Evolutionary conservation across 2,113 vertebrate species (phyloP).

Genomic region (Phycodurus eques): DNA sequence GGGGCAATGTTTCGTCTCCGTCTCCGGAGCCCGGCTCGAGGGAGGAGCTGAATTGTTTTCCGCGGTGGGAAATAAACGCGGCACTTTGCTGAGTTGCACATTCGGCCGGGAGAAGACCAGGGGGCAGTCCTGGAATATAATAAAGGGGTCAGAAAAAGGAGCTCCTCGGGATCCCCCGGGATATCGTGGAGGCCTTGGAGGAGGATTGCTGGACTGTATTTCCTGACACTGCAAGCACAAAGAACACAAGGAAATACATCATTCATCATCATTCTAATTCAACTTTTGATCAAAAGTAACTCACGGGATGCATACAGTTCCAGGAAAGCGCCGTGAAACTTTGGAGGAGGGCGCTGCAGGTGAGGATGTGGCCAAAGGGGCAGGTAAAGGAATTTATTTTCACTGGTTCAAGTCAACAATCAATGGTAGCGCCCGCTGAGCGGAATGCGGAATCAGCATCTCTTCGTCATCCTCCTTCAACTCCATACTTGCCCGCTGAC

Average conservation of each 20-base stretch:
- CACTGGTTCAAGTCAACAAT: background rate
- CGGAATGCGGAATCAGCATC: background rate
- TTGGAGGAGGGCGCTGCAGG: background rate
- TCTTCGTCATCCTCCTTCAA: background rate
- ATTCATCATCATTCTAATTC: background rate
- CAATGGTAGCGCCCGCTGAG: background rate
- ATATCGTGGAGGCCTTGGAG: background rate
- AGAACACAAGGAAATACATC: background rate
- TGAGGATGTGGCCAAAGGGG: background rate
- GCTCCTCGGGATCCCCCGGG: background rate
- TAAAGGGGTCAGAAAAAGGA: conserved; percentile 16
- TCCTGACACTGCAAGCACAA: background rate
- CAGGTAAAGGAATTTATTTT: background rate
- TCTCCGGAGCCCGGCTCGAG: background rate
- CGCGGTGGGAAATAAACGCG: conserved; percentile 5
- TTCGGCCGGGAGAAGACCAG: conserved; percentile 18
- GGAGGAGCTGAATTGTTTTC: background rate
- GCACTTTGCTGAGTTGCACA: conserved; percentile 7
- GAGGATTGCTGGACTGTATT: background rate
- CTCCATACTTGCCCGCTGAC: background rate
- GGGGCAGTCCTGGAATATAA: conserved; percentile 9
- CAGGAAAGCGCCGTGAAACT: conserved; percentile 3
- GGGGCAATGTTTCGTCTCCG: background rate
- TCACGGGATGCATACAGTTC: background rate
- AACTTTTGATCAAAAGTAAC: background rate